A percentile compares a stretch with the other conserved stretches of the same genome.
Evolutionary conservation across 2,888 invertebrate genomes (phyloP).

Genomic region (Oscheius onirici): DNA sequence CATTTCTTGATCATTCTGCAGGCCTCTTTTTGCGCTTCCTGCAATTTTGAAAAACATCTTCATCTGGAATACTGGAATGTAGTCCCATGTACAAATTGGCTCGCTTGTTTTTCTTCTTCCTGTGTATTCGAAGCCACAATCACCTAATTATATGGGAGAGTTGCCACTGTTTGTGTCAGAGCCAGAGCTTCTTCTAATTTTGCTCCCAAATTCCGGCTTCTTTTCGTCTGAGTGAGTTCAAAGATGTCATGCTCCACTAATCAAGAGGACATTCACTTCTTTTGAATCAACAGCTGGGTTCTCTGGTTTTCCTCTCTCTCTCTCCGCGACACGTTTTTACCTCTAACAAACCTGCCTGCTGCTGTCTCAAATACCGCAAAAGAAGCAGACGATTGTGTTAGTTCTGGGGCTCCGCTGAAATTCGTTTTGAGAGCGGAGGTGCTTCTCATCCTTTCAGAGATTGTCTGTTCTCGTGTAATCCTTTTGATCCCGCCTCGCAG

Average conservation of each 20-base stretch:
- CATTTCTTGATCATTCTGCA: too few relatives aligned
- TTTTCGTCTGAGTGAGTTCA: not conserved
- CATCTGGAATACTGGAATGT: too few relatives aligned
- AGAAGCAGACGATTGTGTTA: slow-evolving; percentile 9
- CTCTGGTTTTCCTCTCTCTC: not conserved
- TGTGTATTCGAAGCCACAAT: too few relatives aligned
- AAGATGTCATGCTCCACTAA: not conserved
- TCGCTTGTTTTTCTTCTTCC: too few relatives aligned
- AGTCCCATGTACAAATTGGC: too few relatives aligned
- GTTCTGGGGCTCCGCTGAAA: not conserved
- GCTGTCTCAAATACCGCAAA: slow-evolving; percentile 6
- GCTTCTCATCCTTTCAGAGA: not conserved
- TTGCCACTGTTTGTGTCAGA: too few relatives aligned
- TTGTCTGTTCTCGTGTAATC: not conserved
- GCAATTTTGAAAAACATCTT: too few relatives aligned
- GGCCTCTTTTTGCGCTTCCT: too few relatives aligned
- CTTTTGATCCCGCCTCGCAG: not conserved
- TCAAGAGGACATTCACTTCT: not conserved
- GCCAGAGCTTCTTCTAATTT: too few relatives aligned
- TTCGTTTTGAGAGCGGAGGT: not conserved
- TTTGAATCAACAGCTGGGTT: not conserved
- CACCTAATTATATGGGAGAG: too few relatives aligned
- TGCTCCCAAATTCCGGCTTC: not conserved
- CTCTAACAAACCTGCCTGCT: not conserved
- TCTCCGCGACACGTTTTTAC: slow-evolving; percentile 3